Conservation (phyloP, 2,797 vertebrate species). For the Acipenser transmontanus region DNA sequence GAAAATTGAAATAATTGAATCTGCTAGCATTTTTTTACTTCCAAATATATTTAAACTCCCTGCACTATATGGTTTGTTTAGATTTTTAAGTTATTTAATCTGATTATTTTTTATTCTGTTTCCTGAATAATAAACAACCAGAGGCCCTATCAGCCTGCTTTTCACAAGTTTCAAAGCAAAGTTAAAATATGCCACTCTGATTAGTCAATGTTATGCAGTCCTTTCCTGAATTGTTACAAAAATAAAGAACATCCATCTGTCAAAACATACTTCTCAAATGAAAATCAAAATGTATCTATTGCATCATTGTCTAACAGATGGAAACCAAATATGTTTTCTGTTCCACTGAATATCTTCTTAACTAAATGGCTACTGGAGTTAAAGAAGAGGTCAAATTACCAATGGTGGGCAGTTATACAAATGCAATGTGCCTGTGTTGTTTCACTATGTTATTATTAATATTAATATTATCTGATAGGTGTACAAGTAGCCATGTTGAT, state of each 20-base stretch:
- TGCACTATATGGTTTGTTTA: background rate
- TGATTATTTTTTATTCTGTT: conserved; percentile 17
- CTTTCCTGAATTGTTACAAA: conserved; percentile 64
- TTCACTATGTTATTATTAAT: too few species aligned
- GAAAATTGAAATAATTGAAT: too few species aligned
- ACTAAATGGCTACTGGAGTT: too few species aligned
- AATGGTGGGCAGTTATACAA: too few species aligned
- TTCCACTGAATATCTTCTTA: background rate
- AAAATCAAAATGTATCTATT: conserved; percentile 42
- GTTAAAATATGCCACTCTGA: conserved; percentile 45
- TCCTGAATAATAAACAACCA: conserved; percentile 49
- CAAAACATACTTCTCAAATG: conserved; percentile 65
- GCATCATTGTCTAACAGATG: background rate
- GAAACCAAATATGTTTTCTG: background rate
- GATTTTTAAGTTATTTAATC: background rate
- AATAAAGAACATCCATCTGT: conserved; percentile 78
- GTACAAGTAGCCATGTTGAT: too few species aligned
- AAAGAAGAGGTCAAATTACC: too few species aligned
- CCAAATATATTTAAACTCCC: too few species aligned
- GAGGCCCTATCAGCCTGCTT: conserved; percentile 11
- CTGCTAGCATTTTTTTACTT: too few species aligned
- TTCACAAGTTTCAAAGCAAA: conserved; percentile 38
- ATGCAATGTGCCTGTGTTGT: too few species aligned
- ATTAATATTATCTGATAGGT: too few species aligned
- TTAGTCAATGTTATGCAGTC: conserved; percentile 50